phyloP scores from a whole-genome alignment of 2,888 invertebrate genomes.

The Aspidiotus destructor region DNA sequence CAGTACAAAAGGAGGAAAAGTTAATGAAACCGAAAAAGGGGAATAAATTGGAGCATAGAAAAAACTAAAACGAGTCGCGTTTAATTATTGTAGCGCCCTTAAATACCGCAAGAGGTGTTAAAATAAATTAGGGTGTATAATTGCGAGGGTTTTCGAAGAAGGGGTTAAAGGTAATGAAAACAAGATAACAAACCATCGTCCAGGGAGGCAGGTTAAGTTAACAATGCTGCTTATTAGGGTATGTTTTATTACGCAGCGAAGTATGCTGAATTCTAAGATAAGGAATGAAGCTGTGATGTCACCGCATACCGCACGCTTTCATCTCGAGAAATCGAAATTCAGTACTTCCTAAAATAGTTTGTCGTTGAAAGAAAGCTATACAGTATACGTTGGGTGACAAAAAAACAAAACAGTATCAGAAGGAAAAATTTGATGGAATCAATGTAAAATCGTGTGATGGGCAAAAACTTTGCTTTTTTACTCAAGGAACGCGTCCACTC shows the following conservation, averaged over 20 bases:
- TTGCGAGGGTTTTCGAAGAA: conserved; percentile 26
- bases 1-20: conserved; percentile 24
- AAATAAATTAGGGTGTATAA: conserved; percentile 32
- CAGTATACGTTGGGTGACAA: no score
- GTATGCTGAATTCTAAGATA: conserved; percentile 30
- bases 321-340: background rate
- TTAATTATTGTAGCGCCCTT: conserved; percentile 29
- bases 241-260: conserved; percentile 30
- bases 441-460: no score
- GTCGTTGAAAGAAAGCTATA: no score
- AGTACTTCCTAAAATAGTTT: background rate
- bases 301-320: background rate
- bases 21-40: conserved; percentile 27
- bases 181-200: conserved; percentile 32
- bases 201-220: conserved; percentile 29
- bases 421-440: no score
- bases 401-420: no score
- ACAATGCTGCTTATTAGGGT: conserved; percentile 32
- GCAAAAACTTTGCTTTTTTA: no score
- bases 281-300: conserved; percentile 24
- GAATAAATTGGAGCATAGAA: conserved; percentile 18
- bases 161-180: conserved; percentile 33
- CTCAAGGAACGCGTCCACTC: no score
- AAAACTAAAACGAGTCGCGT: conserved; percentile 21
- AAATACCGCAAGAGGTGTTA: conserved; percentile 31